These are phyloP conservation scores for Macheiramphus alcinus DNA, from an alignment of 2,113 vertebrate species.

Conservation along the genomic window DNA sequence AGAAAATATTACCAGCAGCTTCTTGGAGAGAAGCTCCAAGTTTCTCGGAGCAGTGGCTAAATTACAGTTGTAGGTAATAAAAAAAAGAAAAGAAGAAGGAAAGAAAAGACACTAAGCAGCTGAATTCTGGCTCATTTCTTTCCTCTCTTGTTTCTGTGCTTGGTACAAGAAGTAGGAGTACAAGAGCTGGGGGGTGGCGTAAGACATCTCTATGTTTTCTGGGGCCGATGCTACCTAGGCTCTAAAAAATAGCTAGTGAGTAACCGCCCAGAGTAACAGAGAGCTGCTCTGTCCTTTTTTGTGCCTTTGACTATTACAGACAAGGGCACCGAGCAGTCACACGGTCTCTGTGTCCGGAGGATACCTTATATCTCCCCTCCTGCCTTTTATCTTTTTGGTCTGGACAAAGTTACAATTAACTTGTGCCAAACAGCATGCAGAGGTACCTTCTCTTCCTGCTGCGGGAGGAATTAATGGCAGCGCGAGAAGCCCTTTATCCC, in stretches of 20 bases:
- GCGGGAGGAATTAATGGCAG: neutral
- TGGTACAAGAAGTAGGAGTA: neutral
- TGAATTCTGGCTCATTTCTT: neutral
- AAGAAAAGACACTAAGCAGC: neutral
- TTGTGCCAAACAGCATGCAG: neutral
- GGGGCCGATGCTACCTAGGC: neutral
- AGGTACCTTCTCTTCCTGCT: neutral
- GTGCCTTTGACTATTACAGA: neutral
- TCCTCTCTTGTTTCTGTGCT: neutral
- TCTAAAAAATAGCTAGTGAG: neutral
- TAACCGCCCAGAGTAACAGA: neutral
- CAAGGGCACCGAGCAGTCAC: neutral
- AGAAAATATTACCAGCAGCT: neutral
- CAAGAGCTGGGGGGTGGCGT: neutral
- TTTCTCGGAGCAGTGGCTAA: neutral
- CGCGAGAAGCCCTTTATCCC: neutral
- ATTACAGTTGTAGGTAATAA: neutral
- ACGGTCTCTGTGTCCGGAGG: neutral
- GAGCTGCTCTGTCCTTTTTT: neutral
- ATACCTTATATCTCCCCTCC: neutral
- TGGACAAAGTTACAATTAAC: neutral
- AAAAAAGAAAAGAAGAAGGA: neutral
- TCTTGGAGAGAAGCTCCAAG: neutral
- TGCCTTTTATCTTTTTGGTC: neutral
- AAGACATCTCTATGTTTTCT: neutral